Evolutionary conservation across 2,797 vertebrate species (phyloP).

Genomic region (Delichon dasypus): DNA sequence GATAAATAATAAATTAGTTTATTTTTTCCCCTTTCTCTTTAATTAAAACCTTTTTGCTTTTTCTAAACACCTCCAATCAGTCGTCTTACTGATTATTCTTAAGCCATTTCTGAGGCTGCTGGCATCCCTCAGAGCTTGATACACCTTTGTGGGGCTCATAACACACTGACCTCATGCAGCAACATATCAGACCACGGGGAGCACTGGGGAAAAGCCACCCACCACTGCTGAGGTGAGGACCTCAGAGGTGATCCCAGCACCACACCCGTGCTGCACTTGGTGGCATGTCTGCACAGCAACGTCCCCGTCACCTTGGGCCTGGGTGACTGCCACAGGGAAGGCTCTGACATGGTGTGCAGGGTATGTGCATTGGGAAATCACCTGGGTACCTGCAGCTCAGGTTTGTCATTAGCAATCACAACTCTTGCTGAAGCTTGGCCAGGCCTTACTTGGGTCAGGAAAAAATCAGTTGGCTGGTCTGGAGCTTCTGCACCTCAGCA

Average conservation of each 20-base stretch:
- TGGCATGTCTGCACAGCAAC: accelerated
- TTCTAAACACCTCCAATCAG: too few species aligned
- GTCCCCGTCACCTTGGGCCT: not conserved
- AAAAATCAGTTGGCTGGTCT: not conserved
- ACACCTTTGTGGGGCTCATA: not conserved
- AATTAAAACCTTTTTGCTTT: too few species aligned
- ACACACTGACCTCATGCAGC: not conserved
- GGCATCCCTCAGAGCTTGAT: too few species aligned
- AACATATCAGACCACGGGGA: not conserved
- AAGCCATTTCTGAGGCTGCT: too few species aligned
- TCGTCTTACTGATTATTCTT: too few species aligned
- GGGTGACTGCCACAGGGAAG: not conserved
- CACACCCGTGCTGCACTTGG: accelerated
- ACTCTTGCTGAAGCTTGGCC: accelerated
- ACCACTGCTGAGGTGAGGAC: not conserved
- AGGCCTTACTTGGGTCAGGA: not conserved
- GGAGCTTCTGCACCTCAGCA: not conserved
- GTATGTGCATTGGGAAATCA: not conserved
- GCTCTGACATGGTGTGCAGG: accelerated
- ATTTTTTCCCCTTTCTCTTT: too few species aligned
- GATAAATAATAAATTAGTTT: too few species aligned
- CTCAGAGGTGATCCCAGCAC: not conserved
- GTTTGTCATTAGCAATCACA: accelerated
- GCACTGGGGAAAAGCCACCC: not conserved
- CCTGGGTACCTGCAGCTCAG: not conserved